phyloP scores from a whole-genome alignment of 2,888 invertebrate species.

The Frankliniella intonsa region DNA sequence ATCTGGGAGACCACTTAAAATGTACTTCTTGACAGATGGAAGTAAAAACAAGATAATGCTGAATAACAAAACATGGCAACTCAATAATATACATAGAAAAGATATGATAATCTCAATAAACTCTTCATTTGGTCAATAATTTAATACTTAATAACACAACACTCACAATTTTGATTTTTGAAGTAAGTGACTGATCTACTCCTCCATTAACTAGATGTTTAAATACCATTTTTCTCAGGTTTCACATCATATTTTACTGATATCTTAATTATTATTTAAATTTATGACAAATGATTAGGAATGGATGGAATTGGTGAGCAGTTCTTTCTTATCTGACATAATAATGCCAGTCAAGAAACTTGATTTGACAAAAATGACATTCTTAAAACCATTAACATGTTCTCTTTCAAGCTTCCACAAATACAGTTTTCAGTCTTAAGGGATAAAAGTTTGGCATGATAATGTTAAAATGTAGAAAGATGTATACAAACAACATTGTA shows the following conservation, averaged over 20 bases:
- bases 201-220: too few relatives aligned
- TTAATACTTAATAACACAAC: conserved; percentile 24
- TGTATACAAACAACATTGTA: background rate
- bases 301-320: conserved; percentile 20
- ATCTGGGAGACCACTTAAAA: background rate
- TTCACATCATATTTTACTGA: background rate
- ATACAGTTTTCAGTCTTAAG: background rate
- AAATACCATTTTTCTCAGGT: too few relatives aligned
- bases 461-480: background rate
- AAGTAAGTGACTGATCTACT: background rate
- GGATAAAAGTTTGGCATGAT: background rate
- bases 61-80: conserved; percentile 16
- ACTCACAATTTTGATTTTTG: conserved; percentile 1
- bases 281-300: conserved; percentile 2
- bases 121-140: conserved; percentile 24
- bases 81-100: conserved; percentile 19
- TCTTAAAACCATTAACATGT: background rate
- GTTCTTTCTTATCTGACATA: background rate
- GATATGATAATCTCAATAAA: conserved; percentile 8
- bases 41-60: background rate
- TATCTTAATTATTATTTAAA: background rate
- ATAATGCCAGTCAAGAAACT: too few relatives aligned
- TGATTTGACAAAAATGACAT: background rate
- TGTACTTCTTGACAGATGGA: background rate
- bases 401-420: background rate